A percentile compares a stretch with the other conserved stretches of the same genome.
phyloP scores from a whole-genome alignment of 2,797 vertebrate species.

The Thalassophryne amazonica region DNA sequence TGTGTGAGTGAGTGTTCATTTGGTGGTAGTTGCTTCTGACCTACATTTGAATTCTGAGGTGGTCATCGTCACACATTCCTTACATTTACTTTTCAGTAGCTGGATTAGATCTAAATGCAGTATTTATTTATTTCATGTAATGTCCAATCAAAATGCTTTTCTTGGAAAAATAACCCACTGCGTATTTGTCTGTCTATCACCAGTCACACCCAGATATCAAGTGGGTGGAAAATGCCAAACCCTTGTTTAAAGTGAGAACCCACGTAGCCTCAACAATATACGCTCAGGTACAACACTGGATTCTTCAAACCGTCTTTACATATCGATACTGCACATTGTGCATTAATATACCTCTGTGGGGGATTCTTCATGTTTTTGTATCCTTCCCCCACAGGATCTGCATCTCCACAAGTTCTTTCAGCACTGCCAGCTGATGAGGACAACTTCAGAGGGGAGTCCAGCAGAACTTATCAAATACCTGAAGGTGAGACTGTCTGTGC shows the following conservation, averaged over 20 bases:
- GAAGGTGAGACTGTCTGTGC: slow-evolving; percentile 84
- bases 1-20: too few species aligned
- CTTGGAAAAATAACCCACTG: not conserved
- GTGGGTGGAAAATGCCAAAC: slow-evolving; percentile 95
- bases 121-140: not conserved
- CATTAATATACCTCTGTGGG: not conserved
- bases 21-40: too few species aligned
- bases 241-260: slow-evolving; percentile 88
- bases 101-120: too few species aligned
- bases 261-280: slow-evolving; percentile 92
- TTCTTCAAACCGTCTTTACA: not conserved
- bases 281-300: slow-evolving; percentile 79
- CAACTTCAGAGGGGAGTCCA: slow-evolving; percentile 81
- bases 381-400: slow-evolving; percentile 80
- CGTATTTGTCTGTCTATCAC: not conserved
- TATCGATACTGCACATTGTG: not conserved
- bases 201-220: slow-evolving; percentile 84
- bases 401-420: slow-evolving; percentile 96
- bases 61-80: too few species aligned
- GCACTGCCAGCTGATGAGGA: slow-evolving; percentile 87
- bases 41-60: too few species aligned
- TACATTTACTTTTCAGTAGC: too few species aligned
- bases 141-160: not conserved
- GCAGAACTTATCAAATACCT: slow-evolving; percentile 93
- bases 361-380: not conserved